phyloP scores from a whole-genome alignment of 2,797 vertebrate species.

The Muraenolepis orangiensis region DNA sequence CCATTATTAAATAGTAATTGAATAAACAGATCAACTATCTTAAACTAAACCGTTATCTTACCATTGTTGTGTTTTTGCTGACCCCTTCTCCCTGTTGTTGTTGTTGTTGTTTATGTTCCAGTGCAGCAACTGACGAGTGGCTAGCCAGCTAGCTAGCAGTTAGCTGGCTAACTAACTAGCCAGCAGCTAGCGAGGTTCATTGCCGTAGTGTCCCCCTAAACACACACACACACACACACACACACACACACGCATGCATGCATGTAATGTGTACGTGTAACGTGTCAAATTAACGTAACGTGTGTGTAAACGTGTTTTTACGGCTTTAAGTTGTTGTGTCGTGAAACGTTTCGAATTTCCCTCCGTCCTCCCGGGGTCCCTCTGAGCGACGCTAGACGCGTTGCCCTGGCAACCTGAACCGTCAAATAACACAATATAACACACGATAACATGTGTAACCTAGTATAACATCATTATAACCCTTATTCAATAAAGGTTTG shows the following conservation, averaged over 20 bases:
- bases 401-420: constrained; percentile 58
- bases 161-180: neutral
- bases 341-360: constrained; percentile 69
- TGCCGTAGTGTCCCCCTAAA: neutral
- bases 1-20: neutral
- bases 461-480: too few relatives aligned
- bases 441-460: too few relatives aligned
- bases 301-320: neutral
- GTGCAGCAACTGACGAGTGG: too few relatives aligned
- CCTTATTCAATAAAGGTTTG: neutral
- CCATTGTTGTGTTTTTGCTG: neutral
- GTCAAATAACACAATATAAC: too few relatives aligned
- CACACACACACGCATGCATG: neutral
- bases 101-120: neutral
- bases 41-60: neutral
- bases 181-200: too few relatives aligned
- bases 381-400: constrained; percentile 33
- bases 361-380: constrained; percentile 70
- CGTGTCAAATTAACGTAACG: neutral
- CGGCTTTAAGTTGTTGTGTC: too few relatives aligned
- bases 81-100: too few relatives aligned
- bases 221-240: neutral
- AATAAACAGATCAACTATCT: too few relatives aligned
- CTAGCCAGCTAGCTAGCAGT: too few relatives aligned
- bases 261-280: too few relatives aligned